Evolutionary conservation across 1,140 invertebrate species (phyloP).

Genomic region (Helicoverpa armigera): DNA sequence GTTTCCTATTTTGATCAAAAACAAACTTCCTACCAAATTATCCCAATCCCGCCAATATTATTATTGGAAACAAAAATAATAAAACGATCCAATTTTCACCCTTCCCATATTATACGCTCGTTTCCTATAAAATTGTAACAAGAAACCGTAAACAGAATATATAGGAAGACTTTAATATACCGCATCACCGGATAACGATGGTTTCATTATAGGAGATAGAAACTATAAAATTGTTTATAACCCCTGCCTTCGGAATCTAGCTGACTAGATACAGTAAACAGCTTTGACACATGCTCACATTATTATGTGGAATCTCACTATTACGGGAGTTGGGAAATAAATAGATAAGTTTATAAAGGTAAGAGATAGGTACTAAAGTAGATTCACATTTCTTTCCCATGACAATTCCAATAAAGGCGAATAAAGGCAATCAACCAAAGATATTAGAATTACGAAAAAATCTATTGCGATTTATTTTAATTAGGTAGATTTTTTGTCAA

Average conservation of each 20-base stretch:
- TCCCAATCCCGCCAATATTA: neutral
- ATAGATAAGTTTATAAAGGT: too few relatives aligned
- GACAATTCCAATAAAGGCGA: too few relatives aligned
- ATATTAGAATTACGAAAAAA: too few relatives aligned
- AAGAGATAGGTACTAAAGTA: too few relatives aligned
- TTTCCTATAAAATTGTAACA: slow-evolving; percentile 30
- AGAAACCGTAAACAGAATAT: slow-evolving; percentile 20
- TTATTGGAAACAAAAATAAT: neutral
- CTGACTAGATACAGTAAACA: slow-evolving; percentile 7
- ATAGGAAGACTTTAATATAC: slow-evolving; percentile 33
- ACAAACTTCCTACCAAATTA: neutral
- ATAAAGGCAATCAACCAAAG: too few relatives aligned
- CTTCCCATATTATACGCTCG: slow-evolving; percentile 10
- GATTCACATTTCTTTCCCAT: too few relatives aligned
- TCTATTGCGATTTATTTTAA: too few relatives aligned
- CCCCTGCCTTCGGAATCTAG: slow-evolving; percentile 15
- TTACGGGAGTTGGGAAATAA: too few relatives aligned
- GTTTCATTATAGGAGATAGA: slow-evolving; percentile 30
- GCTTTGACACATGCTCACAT: neutral
- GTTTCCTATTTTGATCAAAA: neutral
- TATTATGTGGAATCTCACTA: neutral
- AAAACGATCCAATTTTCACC: neutral
- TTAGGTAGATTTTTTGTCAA: too few relatives aligned
- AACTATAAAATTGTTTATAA: slow-evolving; percentile 45
- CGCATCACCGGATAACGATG: slow-evolving; percentile 19